Base-by-base conservation (phyloP, 2,113 vertebrate genomes). In the Thinocorus orbignyianus region DNA sequence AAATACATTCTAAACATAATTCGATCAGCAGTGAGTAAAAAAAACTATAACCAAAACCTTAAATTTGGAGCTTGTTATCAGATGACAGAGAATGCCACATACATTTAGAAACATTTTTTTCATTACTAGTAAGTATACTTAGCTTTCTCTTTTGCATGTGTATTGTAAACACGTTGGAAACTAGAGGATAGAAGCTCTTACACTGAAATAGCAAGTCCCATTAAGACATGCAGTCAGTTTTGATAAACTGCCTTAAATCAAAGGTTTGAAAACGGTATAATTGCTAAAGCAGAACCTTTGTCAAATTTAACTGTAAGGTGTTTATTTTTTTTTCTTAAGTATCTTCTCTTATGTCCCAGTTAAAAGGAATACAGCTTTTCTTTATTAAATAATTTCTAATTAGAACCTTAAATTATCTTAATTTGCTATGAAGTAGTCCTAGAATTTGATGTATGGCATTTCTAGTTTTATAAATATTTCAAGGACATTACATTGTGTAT, bases 51-150 rank as follows among this genome's bases (percentile, higher is more conserved):
- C 73, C 54, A n/a, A 64, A 78, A 13, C 33, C n/a, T 95, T 91
- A 76, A 81, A 91, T 95, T 88, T 96, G 44, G 13, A 17, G 70
- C 74, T 98, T 95, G 93, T 97, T 97, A 91, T 70, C 72, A 93
- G 92, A 60, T 94, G 24, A 82, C 79, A 78, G 92, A 97, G 52
- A 85, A 66, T 84, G 60, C 71, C 64, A 92, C 13, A 6, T 81
- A 33, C 30, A 93, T 93, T 97, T 81, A 95, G 93, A 95, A 95
- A 93, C 65, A 80, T 74, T 96, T 97, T 97, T 92, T 95, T 92
- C 87, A 81, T 95, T 97, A 97, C 93, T 89, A 89, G 65, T 69
- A 86, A 89, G 85, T 72, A 83, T 88, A 76, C 44, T 97, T 87
- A 93, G 41, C n/a, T 96, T 61, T 96, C 35, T 31, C 41, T 54